Evolutionary conservation across 2,888 invertebrate genomes (phyloP).

Genomic region (Eretmocerus hayati): DNA sequence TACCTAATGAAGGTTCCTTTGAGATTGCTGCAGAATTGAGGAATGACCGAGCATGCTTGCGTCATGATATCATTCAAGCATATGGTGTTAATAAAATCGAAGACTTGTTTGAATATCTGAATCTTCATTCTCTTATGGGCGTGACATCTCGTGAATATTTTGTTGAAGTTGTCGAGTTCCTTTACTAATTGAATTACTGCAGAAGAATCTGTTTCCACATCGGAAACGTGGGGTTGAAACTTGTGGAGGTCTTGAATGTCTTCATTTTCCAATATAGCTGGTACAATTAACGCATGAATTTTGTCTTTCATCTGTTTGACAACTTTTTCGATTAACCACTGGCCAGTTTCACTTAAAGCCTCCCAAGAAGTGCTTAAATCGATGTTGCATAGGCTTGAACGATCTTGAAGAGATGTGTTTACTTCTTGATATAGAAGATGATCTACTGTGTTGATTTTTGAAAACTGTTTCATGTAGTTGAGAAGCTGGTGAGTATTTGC

Average conservation of each 20-base stretch:
- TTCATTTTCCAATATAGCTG: neutral
- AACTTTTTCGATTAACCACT: neutral
- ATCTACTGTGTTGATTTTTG: neutral
- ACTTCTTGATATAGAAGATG: neutral
- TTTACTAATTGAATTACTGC: too few relatives aligned
- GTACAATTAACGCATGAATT: neutral
- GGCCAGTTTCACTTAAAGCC: neutral
- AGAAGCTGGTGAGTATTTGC: neutral
- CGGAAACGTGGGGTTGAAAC: too few relatives aligned
- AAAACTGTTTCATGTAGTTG: constrained; percentile 8
- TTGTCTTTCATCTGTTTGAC: neutral
- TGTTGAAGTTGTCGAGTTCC: neutral
- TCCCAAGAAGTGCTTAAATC: neutral
- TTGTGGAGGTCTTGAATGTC: too few relatives aligned
- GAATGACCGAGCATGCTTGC: too few relatives aligned
- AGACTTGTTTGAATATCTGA: constrained; percentile 2
- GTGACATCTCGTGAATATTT: neutral
- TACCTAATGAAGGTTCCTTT: constrained; percentile 1
- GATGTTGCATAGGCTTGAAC: neutral
- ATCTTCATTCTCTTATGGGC: neutral
- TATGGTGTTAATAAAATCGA: constrained; percentile 1
- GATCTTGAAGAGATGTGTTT: neutral
- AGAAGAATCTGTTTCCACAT: too few relatives aligned
- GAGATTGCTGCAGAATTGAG: neutral
- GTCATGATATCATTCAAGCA: constrained; percentile 1